Percentiles rank a stretch among this genome's conserved stretches.
phyloP scores from a whole-genome alignment of 2,797 vertebrate genomes.

The Oceanodroma leucorhoa region DNA sequence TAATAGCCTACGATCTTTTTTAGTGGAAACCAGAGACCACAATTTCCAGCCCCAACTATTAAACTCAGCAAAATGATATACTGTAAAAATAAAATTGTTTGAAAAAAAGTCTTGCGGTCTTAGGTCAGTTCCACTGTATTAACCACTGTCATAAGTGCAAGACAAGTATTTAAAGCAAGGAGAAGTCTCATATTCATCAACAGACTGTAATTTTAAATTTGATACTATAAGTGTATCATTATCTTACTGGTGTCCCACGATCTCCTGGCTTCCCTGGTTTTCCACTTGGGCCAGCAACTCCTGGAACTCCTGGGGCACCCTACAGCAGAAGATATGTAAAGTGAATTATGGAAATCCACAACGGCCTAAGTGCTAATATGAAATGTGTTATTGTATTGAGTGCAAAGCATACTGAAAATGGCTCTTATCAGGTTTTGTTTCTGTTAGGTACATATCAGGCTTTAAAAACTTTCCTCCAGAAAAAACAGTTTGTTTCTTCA shows the following conservation, averaged over 20 bases:
- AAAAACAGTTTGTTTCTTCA: neutral
- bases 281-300: constrained; percentile 84
- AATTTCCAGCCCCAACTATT: constrained; percentile 73
- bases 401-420: neutral
- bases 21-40: constrained; percentile 71
- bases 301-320: constrained; percentile 91
- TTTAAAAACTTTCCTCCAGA: neutral
- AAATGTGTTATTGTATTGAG: neutral
- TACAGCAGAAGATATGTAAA: constrained; percentile 57
- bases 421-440: neutral
- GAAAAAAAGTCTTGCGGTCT: constrained; percentile 30
- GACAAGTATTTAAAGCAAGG: neutral
- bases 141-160: constrained; percentile 13
- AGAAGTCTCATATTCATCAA: neutral
- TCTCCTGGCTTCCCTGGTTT: constrained; percentile 90
- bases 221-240: neutral
- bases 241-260: constrained; percentile 84
- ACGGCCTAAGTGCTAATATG: neutral
- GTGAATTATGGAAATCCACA: neutral
- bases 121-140: constrained; percentile 35
- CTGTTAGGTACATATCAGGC: neutral
- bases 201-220: constrained; percentile 6
- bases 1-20: constrained; percentile 44
- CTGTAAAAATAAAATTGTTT: constrained; percentile 47
- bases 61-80: constrained; percentile 62